Conservation (phyloP, 2,797 vertebrate genomes). For the Acanthis flammea region DNA sequence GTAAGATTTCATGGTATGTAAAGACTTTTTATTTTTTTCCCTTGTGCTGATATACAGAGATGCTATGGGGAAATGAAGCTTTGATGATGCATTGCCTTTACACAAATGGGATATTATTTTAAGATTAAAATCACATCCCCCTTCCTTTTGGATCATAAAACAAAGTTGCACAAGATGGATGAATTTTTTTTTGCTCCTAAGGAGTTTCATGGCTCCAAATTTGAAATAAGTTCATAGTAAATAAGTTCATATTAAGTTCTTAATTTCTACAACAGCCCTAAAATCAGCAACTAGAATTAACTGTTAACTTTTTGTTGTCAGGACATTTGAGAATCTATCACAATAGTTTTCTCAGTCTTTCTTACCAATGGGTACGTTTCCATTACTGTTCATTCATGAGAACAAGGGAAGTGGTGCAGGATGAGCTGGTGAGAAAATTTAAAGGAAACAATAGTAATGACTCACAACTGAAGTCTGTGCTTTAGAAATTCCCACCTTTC, state of each 20-base stretch:
- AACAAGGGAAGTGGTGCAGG: slow-evolving; percentile 74
- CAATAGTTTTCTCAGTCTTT: background rate
- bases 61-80: background rate
- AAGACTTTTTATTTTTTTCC: background rate
- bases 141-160: slow-evolving; percentile 22
- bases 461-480: slow-evolving; percentile 59
- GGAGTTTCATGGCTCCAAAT: background rate
- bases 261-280: background rate
- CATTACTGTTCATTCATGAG: slow-evolving; percentile 68
- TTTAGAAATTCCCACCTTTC: slow-evolving; percentile 72
- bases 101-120: slow-evolving; percentile 10
- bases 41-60: background rate
- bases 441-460: slow-evolving; percentile 78
- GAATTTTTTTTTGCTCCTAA: background rate
- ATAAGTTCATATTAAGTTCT: background rate
- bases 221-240: background rate
- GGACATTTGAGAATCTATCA: background rate
- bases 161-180: background rate
- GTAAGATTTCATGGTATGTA: background rate
- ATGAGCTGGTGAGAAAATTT: slow-evolving; percentile 73
- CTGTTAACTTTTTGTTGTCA: background rate
- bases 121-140: slow-evolving; percentile 34
- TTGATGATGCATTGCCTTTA: slow-evolving; percentile 13
- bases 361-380: slow-evolving; percentile 27
- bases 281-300: background rate